Conservation (phyloP, 2,797 vertebrate species). For the Poecilia wingei region DNA sequence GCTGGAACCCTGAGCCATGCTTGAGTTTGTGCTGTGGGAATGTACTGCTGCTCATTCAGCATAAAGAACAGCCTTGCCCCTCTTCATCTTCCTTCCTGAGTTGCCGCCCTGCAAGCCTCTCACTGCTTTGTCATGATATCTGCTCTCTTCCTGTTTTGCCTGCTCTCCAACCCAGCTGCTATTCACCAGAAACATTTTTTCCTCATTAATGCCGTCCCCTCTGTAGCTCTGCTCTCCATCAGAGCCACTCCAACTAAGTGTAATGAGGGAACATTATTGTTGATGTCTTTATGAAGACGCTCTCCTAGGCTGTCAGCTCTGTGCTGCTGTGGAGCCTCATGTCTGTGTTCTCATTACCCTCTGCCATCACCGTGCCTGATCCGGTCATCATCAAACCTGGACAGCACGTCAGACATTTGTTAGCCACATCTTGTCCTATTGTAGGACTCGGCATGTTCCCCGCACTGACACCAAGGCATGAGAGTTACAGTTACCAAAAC, state of each 20-base stretch:
- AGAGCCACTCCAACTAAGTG: conserved; percentile 12
- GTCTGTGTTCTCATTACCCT: conserved; percentile 37
- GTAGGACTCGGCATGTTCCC: neutral
- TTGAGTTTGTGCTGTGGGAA: conserved; percentile 47
- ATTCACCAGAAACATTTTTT: conserved; percentile 28
- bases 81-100: conserved; percentile 33
- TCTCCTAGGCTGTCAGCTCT: conserved; percentile 21
- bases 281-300: conserved; percentile 25
- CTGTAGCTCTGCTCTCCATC: conserved; percentile 35
- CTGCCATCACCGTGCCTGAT: conserved; percentile 38
- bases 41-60: conserved; percentile 39
- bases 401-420: conserved; percentile 26
- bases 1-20: conserved; percentile 32
- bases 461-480: neutral
- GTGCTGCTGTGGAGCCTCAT: conserved; percentile 33
- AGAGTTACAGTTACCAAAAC: neutral
- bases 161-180: conserved; percentile 35
- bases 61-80: conserved; percentile 31
- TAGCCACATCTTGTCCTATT: neutral
- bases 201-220: conserved; percentile 12
- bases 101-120: conserved; percentile 24
- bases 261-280: conserved; percentile 26
- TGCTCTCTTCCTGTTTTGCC: conserved; percentile 24
- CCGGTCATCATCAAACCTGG: conserved; percentile 34
- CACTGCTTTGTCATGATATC: conserved; percentile 20